These are phyloP conservation scores for Coluber constrictor DNA, from an alignment of 2,797 vertebrate species.

Conservation along the genomic window DNA sequence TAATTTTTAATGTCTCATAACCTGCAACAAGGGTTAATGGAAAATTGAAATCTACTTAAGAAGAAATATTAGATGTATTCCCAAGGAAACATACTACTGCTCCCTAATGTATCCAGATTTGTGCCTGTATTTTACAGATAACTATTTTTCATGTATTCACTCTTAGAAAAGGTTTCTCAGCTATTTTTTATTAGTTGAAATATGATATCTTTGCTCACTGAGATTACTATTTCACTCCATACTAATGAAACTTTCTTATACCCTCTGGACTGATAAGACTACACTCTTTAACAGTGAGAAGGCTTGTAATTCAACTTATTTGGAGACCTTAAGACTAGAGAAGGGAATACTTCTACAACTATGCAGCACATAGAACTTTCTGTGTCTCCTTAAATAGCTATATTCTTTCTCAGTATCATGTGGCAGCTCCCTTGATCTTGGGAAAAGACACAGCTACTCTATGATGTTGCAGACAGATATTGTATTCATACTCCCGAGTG, in stretches of 20 bases:
- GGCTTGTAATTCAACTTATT: neutral
- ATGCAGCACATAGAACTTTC: neutral
- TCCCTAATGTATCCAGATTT: slow-evolving; percentile 31
- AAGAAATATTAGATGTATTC: neutral
- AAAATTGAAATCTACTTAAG: slow-evolving; percentile 32
- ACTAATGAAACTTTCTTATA: neutral
- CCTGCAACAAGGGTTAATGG: slow-evolving; percentile 25
- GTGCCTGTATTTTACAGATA: slow-evolving; percentile 6
- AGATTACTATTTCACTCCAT: neutral
- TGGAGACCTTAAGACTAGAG: neutral
- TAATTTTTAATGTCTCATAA: neutral
- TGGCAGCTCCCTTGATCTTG: neutral
- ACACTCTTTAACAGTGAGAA: neutral
- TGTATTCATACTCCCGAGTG: neutral
- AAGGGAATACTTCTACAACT: neutral
- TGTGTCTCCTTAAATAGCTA: neutral
- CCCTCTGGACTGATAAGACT: neutral
- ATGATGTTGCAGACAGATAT: neutral
- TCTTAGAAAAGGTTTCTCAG: neutral
- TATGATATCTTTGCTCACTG: slow-evolving; percentile 41
- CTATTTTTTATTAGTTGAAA: slow-evolving; percentile 9
- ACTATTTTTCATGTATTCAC: neutral
- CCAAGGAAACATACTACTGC: slow-evolving; percentile 24
- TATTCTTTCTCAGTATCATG: neutral
- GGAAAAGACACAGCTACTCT: neutral